Percentiles rank a stretch among this genome's conserved stretches.
phyloP scores from a whole-genome alignment of 2,888 invertebrate species.

The Hanleya hanleyi region DNA sequence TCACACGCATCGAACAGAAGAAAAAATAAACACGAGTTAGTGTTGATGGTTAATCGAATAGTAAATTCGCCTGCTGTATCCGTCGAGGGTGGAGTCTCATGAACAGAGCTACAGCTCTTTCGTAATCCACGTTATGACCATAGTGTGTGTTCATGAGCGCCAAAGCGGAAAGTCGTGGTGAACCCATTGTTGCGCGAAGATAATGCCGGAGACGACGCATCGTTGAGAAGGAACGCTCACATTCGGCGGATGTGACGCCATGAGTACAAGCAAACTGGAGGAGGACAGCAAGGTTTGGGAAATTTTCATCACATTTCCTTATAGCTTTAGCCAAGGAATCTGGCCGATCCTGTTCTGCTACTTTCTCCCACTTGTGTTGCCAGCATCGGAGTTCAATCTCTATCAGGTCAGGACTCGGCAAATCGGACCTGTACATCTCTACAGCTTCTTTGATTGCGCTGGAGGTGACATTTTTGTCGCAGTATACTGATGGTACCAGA shows the following conservation, averaged over 20 bases:
- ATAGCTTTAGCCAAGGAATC: not conserved
- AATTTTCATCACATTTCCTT: not conserved
- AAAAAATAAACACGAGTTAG: too few relatives aligned
- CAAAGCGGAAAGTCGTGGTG: constrained; percentile 5
- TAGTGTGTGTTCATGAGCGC: constrained; percentile 25
- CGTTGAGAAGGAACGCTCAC: constrained; percentile 7
- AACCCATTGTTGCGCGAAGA: too few relatives aligned
- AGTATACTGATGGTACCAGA: not conserved
- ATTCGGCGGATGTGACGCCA: constrained; percentile 1
- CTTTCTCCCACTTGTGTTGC: not conserved
- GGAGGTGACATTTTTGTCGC: too few relatives aligned
- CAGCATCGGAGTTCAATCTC: not conserved
- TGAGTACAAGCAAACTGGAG: not conserved
- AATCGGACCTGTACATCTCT: not conserved
- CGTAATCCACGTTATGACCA: constrained; percentile 13
- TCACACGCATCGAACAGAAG: too few relatives aligned
- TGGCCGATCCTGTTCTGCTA: not conserved
- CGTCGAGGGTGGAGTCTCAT: constrained; percentile 14
- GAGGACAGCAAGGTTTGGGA: constrained; percentile 3
- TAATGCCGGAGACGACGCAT: not conserved
- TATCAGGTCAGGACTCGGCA: not conserved
- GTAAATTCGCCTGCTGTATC: constrained; percentile 57
- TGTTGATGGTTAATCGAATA: constrained; percentile 14
- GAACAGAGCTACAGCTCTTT: constrained; percentile 10
- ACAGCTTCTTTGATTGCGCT: too few relatives aligned